Conservation (phyloP, 1,140 invertebrate genomes). For the Eufriesea mexicana region DNA sequence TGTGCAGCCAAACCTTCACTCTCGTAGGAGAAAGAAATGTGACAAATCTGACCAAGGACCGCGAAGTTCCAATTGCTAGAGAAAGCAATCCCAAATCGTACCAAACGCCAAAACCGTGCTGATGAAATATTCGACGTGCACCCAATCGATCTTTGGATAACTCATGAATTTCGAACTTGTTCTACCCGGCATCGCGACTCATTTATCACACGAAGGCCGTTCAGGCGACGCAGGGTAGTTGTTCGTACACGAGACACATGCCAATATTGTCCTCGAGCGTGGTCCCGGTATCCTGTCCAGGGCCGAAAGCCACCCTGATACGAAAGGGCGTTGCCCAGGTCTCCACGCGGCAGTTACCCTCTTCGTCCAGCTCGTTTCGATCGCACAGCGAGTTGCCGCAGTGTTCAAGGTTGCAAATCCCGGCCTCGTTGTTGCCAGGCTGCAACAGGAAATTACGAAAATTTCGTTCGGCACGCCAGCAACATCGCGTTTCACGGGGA, state of each 20-base stretch:
- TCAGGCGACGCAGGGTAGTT: slow-evolving; percentile 85
- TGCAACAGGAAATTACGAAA: slow-evolving; percentile 70
- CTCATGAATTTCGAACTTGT: not conserved
- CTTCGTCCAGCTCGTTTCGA: slow-evolving; percentile 80
- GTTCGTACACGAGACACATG: slow-evolving; percentile 88
- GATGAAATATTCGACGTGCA: not conserved
- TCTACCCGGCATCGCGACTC: not conserved
- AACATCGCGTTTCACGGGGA: not conserved
- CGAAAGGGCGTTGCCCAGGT: slow-evolving; percentile 89
- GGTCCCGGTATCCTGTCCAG: slow-evolving; percentile 83
- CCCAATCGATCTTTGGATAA: not conserved
- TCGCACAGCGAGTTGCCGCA: slow-evolving; percentile 89
- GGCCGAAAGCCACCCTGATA: slow-evolving; percentile 90
- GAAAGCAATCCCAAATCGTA: too few relatives aligned
- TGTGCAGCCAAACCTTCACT: too few relatives aligned
- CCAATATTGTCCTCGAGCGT: slow-evolving; percentile 91
- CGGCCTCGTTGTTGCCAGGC: slow-evolving; percentile 83
- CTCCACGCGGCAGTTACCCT: slow-evolving; percentile 86
- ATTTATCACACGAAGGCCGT: not conserved
- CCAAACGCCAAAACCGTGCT: not conserved
- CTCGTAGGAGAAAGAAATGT: too few relatives aligned
- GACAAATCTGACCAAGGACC: too few relatives aligned
- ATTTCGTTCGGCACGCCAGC: not conserved
- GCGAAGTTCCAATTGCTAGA: too few relatives aligned
- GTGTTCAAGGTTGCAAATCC: slow-evolving; percentile 88